Evolutionary conservation across 1,140 invertebrate species (phyloP).

Genomic region (Aphis craccivora): DNA sequence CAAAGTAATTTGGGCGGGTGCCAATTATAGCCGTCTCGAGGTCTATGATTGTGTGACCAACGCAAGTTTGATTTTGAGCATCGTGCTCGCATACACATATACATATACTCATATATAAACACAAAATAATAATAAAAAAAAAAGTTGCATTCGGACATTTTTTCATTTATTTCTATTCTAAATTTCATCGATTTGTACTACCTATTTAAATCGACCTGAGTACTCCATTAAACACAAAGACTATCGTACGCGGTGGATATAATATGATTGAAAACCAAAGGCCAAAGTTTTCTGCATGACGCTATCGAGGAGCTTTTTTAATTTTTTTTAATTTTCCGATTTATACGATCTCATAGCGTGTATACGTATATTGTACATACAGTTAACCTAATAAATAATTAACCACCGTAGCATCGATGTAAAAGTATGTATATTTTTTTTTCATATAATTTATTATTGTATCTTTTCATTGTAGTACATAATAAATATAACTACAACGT

Average conservation of each 20-base stretch:
- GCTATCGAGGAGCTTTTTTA: background rate
- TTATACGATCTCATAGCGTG: background rate
- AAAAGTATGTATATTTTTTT: background rate
- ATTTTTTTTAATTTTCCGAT: background rate
- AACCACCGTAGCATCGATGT: background rate
- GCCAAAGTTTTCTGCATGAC: background rate
- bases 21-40: background rate
- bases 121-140: background rate
- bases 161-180: background rate
- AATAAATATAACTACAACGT: background rate
- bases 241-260: background rate
- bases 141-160: background rate
- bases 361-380: background rate
- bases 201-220: background rate
- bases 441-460: background rate
- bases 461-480: background rate
- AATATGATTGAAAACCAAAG: background rate
- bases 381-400: conserved; percentile 6
- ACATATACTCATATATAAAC: too few relatives aligned
- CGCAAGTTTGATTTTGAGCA: background rate
- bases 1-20: background rate
- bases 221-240: background rate
- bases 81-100: background rate
- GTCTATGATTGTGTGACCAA: conserved; percentile 16
- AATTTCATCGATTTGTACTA: background rate